phyloP scores from a whole-genome alignment of 2,797 vertebrate species.

The Muscicapa comitata region DNA sequence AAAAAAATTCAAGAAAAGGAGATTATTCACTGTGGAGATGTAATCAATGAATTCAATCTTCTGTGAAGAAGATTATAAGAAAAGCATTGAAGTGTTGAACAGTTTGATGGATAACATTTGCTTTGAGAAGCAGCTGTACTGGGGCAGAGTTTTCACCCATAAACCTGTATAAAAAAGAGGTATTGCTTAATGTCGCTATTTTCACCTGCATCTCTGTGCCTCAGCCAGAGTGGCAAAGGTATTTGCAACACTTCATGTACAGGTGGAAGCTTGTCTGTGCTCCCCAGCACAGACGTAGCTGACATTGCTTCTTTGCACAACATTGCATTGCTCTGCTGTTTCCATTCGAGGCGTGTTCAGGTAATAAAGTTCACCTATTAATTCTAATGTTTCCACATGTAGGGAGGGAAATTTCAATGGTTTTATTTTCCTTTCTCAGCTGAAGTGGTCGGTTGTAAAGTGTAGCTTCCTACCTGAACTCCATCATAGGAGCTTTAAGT shows the following conservation, averaged over 20 bases:
- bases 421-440: neutral
- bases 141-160: neutral
- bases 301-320: neutral
- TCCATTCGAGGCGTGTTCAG: accelerated
- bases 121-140: neutral
- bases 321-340: neutral
- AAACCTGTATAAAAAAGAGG: neutral
- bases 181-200: neutral
- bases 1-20: neutral
- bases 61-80: neutral
- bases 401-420: neutral
- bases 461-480: neutral
- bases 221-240: neutral
- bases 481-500: accelerated
- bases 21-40: accelerated
- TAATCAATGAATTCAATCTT: neutral
- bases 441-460: neutral
- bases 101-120: neutral
- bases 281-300: neutral
- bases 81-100: neutral
- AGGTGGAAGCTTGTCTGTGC: neutral
- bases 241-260: neutral
- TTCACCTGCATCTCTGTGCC: neutral
- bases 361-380: neutral
- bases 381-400: neutral